Evolutionary conservation across 2,888 invertebrate species (phyloP).

Genomic region (Rhynchonema sp.): DNA sequence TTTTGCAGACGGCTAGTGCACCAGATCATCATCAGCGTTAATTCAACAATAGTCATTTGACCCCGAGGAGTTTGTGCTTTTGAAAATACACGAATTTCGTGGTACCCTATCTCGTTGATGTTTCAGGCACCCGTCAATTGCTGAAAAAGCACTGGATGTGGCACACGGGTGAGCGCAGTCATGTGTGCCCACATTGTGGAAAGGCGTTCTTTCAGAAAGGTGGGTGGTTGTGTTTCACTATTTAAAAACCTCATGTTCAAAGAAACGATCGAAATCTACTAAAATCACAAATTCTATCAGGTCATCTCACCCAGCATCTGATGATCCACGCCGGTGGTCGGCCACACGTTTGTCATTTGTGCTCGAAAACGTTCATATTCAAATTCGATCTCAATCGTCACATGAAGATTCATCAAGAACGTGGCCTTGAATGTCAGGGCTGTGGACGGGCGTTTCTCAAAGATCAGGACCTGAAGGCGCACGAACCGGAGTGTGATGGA

Average conservation of each 20-base stretch:
- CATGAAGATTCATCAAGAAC: constrained; percentile 26
- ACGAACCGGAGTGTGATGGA: background rate
- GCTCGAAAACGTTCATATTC: constrained; percentile 26
- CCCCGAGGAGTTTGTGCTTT: no score
- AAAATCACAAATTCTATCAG: constrained; percentile 7
- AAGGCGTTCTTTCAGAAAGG: constrained; percentile 24
- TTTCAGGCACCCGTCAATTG: constrained; percentile 28
- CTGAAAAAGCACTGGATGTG: constrained; percentile 32
- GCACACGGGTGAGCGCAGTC: constrained; percentile 30
- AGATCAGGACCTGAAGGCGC: constrained; percentile 7
- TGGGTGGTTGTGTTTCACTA: background rate
- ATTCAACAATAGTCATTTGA: no score
- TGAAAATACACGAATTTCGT: no score
- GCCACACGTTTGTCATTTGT: background rate
- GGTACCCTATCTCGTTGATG: no score
- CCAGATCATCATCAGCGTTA: no score
- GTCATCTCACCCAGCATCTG: constrained; percentile 27
- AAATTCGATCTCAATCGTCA: constrained; percentile 24
- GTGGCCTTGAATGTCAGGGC: constrained; percentile 16
- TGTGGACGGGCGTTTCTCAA: constrained; percentile 22
- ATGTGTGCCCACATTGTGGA: constrained; percentile 28
- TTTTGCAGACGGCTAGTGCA: no score
- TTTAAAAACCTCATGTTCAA: background rate
- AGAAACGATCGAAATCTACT: background rate
- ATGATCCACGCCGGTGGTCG: constrained; percentile 24